Evolutionary conservation across 2,888 invertebrate genomes (phyloP).

Genomic region (Lobophora halterata): DNA sequence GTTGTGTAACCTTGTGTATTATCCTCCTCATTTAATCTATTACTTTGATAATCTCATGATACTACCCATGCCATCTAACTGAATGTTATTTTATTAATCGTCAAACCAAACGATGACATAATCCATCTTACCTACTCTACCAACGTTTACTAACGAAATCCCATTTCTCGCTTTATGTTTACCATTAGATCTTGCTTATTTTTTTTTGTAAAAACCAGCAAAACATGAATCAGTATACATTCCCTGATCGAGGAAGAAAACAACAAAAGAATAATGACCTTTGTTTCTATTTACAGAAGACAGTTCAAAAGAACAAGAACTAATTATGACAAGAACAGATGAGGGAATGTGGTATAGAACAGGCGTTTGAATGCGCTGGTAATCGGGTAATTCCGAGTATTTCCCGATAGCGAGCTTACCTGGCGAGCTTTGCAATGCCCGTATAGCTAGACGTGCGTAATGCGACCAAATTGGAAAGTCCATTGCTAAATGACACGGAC

Average conservation of each 20-base stretch:
- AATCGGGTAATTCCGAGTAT: constrained; percentile 46
- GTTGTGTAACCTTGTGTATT: no score
- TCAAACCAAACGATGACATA: background rate
- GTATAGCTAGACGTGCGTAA: constrained; percentile 35
- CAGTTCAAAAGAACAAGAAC: constrained; percentile 19
- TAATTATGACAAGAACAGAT: no score
- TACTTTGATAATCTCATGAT: no score
- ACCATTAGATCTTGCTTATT: no score
- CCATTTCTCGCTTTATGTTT: no score
- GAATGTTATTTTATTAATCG: no score
- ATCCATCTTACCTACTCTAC: background rate
- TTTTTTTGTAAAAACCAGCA: constrained; percentile 1
- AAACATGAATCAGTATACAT: constrained; percentile 7
- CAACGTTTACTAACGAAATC: constrained; percentile 1
- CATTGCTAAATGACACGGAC: constrained; percentile 8
- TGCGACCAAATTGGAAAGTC: constrained; percentile 43
- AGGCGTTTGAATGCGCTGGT: constrained; percentile 20
- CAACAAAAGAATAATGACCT: constrained; percentile 17
- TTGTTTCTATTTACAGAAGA: constrained; percentile 16
- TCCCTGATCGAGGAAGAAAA: background rate
- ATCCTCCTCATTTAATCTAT: no score
- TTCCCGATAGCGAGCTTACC: constrained; percentile 56
- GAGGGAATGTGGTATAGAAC: no score
- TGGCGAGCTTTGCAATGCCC: constrained; percentile 44
- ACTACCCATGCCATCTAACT: no score